A percentile compares a stretch with the other conserved stretches of the same genome.
phyloP scores from a whole-genome alignment of 2,888 invertebrate genomes.

The Euspilapteryx auroguttella region DNA sequence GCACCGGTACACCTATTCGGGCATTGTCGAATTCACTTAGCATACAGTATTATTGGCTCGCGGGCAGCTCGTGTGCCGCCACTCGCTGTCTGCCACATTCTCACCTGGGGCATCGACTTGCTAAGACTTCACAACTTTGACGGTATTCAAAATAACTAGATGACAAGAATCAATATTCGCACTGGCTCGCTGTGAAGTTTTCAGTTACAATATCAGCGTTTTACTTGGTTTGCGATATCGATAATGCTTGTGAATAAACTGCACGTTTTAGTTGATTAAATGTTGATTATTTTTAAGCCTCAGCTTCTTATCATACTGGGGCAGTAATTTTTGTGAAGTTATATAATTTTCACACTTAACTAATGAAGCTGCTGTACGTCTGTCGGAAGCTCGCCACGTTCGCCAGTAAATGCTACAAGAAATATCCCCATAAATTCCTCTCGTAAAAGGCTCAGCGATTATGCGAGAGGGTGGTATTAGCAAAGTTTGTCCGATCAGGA shows the following conservation, averaged over 20 bases:
- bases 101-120: slow-evolving; percentile 52
- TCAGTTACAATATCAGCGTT: no score
- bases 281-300: no score
- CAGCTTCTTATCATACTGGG: no score
- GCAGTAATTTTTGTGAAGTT: no score
- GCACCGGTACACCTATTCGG: slow-evolving; percentile 25
- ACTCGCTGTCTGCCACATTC: slow-evolving; percentile 57
- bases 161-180: slow-evolving; percentile 27
- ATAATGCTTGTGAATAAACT: no score
- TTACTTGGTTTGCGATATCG: no score
- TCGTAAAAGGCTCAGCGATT: slow-evolving; percentile 61
- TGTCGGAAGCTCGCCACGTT: no score
- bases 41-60: slow-evolving; percentile 40
- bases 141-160: slow-evolving; percentile 25
- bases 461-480: slow-evolving; percentile 62
- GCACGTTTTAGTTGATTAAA: no score
- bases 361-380: no score
- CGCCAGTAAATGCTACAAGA: slow-evolving; percentile 54
- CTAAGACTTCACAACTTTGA: slow-evolving; percentile 56
- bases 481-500: slow-evolving; percentile 58
- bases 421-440: slow-evolving; percentile 59
- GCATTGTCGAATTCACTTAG: slow-evolving; percentile 48
- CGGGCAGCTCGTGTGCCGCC: slow-evolving; percentile 27
- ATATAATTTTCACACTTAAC: no score
- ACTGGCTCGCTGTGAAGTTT: no score